Base-by-base conservation (phyloP, 2,888 invertebrate species). In the Orthosia gothica region DNA sequence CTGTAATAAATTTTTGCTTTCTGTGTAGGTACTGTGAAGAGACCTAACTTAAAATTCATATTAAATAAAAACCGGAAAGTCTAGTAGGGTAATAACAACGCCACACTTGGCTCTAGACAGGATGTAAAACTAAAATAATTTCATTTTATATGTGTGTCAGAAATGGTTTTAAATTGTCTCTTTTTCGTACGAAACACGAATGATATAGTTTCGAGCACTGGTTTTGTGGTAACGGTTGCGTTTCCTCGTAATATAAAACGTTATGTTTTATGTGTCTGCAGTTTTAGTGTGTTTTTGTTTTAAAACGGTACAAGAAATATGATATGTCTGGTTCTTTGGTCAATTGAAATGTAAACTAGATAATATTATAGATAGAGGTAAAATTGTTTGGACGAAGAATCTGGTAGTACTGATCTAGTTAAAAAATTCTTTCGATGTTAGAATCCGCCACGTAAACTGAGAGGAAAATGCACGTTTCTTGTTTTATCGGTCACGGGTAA, bases 211-310 rank as follows among this genome's bases (percentile, higher is more conserved):
- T 54, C 47, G 45, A 64, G 74, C 76, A 55, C 74, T 74, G 74
- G 58, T 73, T 76, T 72, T 54, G 80, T 74, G 45, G 26, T 59
- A 80, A 80, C 69, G 26, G 23, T 45, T 54, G 54, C 26, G 58
- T 64, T 73, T 49, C 52, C 64, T 54, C 59, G 80, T 80, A 76
- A 76, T 80, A 74, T 49, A 74, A 59, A 59, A 63, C 50, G 63
- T 70, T 23, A 54, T 72, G 32, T 76, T 73, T 79, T 45, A 76
- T 73, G 49, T 50, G 59, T 59, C 16, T 64, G 54, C 59, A 55
- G 49, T 75, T 74, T 75, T 75, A n/a, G n/a, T 45, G 49, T 3
- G 12, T 45, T 40, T 59, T 70, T 52, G n/a, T 72, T 68, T 52
- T 12, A 5, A 49, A 55, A 49, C 15, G 3, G 57, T 50, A 57